Conservation (phyloP, 2,113 vertebrate species). For the Donacobius atricapilla region DNA sequence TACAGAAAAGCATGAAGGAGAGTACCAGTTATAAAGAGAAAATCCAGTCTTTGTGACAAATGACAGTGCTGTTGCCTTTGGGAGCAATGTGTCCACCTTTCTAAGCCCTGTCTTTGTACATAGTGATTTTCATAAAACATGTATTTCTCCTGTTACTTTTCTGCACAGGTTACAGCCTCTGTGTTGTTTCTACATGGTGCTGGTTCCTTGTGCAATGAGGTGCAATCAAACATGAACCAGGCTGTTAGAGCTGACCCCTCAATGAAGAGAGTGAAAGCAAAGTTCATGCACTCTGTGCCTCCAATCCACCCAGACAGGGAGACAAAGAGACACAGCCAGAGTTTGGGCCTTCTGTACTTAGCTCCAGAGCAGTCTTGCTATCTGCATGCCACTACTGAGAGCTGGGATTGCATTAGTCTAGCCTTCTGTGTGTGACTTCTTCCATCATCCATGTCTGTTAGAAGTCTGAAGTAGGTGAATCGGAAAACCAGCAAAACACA, state of each 20-base stretch:
- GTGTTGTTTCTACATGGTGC: background rate
- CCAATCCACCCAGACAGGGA: background rate
- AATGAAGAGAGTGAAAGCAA: background rate
- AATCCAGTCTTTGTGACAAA: background rate
- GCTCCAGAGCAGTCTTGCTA: background rate
- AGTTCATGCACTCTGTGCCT: background rate
- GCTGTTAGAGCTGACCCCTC: background rate
- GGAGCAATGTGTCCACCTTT: background rate
- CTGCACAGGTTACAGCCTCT: background rate
- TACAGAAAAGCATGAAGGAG: background rate
- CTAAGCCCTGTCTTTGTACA: background rate
- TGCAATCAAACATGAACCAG: background rate
- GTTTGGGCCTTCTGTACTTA: conserved; percentile 41
- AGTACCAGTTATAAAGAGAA: background rate
- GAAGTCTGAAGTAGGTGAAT: background rate
- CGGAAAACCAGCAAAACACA: background rate
- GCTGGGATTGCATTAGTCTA: background rate
- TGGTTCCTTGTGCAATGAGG: background rate
- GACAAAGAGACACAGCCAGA: conserved; percentile 30
- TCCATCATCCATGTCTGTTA: rapidly evolving
- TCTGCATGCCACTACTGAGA: background rate
- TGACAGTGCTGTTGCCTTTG: background rate
- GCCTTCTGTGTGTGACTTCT: background rate
- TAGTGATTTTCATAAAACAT: background rate
- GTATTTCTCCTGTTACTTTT: background rate